Base-by-base conservation (phyloP, 1,140 invertebrate species). In the Calliopsis andreniformis region DNA sequence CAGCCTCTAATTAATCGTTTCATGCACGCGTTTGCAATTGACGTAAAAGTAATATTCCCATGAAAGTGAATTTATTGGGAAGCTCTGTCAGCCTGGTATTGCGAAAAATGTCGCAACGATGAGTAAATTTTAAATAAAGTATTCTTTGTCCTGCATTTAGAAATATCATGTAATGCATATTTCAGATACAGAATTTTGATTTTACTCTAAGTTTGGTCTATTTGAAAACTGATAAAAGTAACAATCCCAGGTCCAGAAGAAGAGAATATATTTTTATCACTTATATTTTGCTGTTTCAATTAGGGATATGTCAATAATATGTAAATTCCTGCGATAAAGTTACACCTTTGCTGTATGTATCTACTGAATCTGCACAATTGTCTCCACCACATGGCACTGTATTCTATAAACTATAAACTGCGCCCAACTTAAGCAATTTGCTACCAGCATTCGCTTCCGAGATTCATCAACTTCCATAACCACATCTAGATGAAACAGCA, bases 1-100 rank as follows among this genome's bases (percentile, higher is more conserved):
- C 0, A 7, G 23, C 10, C 32, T 51, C 32, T 72, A 42, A 72
- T 72, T 63, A 72, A 51, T 51, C 45, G 18, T 71, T 71, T 71
- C 28, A 61, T 30, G 23, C 18, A 2, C 12, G 20, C 14, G 25
- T 42, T 45, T 16, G 8, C 25, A 3, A 59, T 42, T 4, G 3
- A 14, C 39, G 45, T 23, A 32, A 28, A 42, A 42, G 12, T 20
- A 51, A 49, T 20, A 30, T 45, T 0, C 28, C 20, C 14, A 6
- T 47, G 30, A 61, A 45, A 25, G n/a, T 20, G n/a, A 35, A 70
- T 70, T 70, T 70, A 70, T 47, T 39, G 55, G 39, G 28, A 53
- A 58, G n/a, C 18, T 1, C 25, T 20, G 47, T 61, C 16, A 18
- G 10, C 20, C 2, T 3, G 10, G 2, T 35, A 7, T n/a, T 20